Evolutionary conservation across 92 coral and sea anemone species (phyloP).

Genomic region (Parazoanthus atlanticus): DNA sequence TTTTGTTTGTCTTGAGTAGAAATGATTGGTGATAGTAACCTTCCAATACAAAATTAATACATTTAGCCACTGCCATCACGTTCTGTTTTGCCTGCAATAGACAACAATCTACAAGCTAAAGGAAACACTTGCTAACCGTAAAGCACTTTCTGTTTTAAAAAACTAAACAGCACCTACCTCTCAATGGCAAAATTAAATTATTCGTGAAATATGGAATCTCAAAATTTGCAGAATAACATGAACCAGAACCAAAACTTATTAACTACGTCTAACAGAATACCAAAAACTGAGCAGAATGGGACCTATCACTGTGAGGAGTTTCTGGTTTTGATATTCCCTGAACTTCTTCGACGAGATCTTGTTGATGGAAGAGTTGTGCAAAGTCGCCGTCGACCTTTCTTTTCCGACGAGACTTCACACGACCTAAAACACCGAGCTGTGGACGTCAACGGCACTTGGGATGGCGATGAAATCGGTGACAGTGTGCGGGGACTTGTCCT

Average conservation of each 20-base stretch:
- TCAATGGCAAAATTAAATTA: background rate
- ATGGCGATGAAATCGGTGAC: slow-evolving; percentile 6
- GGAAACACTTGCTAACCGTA: no score
- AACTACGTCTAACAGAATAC: background rate
- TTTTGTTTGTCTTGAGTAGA: background rate
- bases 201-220: background rate
- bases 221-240: background rate
- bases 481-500: background rate
- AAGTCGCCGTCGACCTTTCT: background rate
- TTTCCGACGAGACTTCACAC: background rate
- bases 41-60: background rate
- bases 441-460: background rate
- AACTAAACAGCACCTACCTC: no score
- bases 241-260: no score
- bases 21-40: background rate
- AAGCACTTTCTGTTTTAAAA: background rate
- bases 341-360: background rate
- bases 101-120: background rate
- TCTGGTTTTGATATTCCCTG: background rate
- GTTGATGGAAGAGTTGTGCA: background rate
- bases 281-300: background rate
- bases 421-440: background rate
- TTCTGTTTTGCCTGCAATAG: background rate
- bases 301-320: background rate
- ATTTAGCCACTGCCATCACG: background rate